Conservation (phyloP, 2,113 vertebrate genomes). For the Leiothrix lutea region DNA sequence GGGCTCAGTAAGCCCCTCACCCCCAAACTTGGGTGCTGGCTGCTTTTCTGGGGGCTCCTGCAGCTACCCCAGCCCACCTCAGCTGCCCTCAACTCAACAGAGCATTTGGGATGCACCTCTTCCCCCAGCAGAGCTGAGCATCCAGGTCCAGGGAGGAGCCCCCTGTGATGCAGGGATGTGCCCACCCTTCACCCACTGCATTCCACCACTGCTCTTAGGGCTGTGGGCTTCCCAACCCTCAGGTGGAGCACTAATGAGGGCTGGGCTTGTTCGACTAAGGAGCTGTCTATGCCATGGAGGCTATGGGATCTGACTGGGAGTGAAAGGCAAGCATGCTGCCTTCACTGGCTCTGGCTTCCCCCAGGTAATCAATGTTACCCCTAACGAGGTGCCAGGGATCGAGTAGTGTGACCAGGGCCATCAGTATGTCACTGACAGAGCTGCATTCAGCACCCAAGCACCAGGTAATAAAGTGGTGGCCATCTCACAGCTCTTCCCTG, state of each 20-base stretch:
- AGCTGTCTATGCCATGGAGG: not conserved
- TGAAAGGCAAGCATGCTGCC: fast-evolving
- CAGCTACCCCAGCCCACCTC: not conserved
- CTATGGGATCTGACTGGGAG: not conserved
- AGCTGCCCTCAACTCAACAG: not conserved
- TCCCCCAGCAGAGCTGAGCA: not conserved
- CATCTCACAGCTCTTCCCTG: not conserved
- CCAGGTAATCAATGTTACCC: not conserved
- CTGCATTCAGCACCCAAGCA: not conserved
- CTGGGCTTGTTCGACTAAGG: fast-evolving
- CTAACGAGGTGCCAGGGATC: fast-evolving
- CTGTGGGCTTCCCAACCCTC: fast-evolving
- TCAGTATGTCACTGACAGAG: not conserved
- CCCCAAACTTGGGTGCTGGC: not conserved
- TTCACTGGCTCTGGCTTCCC: not conserved
- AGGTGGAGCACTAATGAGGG: not conserved
- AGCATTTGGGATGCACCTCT: not conserved
- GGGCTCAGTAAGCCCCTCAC: not conserved
- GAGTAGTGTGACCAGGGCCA: not conserved
- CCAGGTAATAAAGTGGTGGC: not conserved
- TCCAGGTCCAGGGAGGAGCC: not conserved
- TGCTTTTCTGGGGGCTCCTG: not conserved
- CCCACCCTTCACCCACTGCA: not conserved
- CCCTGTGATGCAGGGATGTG: fast-evolving
- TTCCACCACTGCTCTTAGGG: not conserved